Conservation (phyloP, 2,797 vertebrate genomes). For the Anas flavirostris region DNA sequence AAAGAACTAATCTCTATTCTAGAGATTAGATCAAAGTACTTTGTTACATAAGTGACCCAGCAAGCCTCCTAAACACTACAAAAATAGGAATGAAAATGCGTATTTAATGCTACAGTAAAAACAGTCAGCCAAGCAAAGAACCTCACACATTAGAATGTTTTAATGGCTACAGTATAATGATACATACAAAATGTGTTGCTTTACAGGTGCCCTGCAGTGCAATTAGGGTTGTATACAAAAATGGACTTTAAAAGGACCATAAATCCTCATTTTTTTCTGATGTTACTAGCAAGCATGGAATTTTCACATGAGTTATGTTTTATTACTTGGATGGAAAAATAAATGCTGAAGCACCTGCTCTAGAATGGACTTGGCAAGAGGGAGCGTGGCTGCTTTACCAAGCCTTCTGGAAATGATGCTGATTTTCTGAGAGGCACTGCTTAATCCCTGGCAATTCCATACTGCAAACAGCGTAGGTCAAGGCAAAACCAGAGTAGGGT, state of each 20-base stretch:
- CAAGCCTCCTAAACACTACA: slow-evolving; percentile 28
- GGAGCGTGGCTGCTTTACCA: neutral
- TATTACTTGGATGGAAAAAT: slow-evolving; percentile 2
- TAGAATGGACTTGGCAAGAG: neutral
- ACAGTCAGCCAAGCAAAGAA: neutral
- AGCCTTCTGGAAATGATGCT: neutral
- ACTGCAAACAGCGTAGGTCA: neutral
- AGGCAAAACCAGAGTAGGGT: neutral
- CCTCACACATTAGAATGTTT: neutral
- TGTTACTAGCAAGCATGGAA: neutral
- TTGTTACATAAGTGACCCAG: slow-evolving; percentile 39
- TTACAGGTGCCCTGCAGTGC: neutral
- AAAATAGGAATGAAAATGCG: slow-evolving; percentile 44
- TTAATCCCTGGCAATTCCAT: neutral
- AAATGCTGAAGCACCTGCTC: neutral
- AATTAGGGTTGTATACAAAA: neutral
- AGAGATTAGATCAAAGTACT: slow-evolving; percentile 61
- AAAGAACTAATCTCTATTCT: slow-evolving; percentile 54
- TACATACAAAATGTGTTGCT: neutral
- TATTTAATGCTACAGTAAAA: slow-evolving; percentile 21
- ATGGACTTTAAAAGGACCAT: neutral
- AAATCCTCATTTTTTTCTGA: neutral
- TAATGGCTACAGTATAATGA: neutral
- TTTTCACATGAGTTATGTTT: neutral
- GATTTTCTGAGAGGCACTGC: neutral